These are phyloP conservation scores for Papilio glaucus DNA, from an alignment of 1,140 invertebrate species.

Conservation along the genomic window DNA sequence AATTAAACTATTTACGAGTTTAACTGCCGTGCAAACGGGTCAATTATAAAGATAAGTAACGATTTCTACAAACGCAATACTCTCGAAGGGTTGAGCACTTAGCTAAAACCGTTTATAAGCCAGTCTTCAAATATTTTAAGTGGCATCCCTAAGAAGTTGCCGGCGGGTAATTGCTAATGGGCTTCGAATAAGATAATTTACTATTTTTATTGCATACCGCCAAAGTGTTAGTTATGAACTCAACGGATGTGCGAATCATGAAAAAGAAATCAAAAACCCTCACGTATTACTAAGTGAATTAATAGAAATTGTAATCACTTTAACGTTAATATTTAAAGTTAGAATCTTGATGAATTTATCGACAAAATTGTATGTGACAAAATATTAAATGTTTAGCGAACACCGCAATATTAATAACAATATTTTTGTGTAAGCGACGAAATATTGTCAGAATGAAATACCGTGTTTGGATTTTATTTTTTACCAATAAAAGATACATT, in stretches of 20 bases:
- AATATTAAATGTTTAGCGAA: too few species aligned
- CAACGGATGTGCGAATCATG: constrained; percentile 8
- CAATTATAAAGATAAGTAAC: constrained; percentile 4
- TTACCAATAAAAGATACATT: too few species aligned
- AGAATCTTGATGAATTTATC: too few species aligned
- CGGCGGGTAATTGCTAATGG: constrained; percentile 28
- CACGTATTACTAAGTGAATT: neutral
- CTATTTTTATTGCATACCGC: constrained; percentile 31
- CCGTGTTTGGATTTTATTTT: too few species aligned
- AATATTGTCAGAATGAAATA: too few species aligned
- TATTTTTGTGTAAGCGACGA: too few species aligned
- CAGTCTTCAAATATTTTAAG: constrained; percentile 33
- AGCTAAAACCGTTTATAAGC: constrained; percentile 30
- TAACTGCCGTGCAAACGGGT: neutral
- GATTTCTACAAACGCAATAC: constrained; percentile 19
- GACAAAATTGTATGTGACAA: too few species aligned
- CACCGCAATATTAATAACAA: too few species aligned
- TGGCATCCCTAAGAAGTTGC: constrained; percentile 20
- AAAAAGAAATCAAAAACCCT: neutral
- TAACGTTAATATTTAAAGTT: neutral
- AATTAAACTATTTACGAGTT: neutral
- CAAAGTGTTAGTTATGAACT: constrained; percentile 13
- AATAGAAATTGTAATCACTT: neutral
- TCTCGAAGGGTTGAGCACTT: constrained; percentile 27
- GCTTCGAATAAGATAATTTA: constrained; percentile 21